phyloP scores from a whole-genome alignment of 2,888 invertebrate genomes.

The Horisme vitalbata region DNA sequence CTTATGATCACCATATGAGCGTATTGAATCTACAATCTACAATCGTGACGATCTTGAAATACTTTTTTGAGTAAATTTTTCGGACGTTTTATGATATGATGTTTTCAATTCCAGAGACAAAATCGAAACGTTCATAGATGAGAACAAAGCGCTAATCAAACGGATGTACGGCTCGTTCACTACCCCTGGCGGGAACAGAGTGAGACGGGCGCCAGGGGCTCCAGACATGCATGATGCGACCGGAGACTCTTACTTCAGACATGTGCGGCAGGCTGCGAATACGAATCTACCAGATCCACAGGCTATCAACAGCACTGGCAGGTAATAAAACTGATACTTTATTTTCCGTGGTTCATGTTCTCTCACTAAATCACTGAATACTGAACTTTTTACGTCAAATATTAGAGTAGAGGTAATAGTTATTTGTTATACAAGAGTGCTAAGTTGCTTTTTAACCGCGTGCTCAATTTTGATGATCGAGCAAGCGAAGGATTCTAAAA shows the following conservation, averaged over 20 bases:
- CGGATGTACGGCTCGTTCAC: conserved; percentile 96
- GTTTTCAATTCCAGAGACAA: conserved; percentile 86
- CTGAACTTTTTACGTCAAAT: too few species aligned
- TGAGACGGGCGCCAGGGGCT: conserved; percentile 73
- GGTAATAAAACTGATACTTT: conserved; percentile 44
- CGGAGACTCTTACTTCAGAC: conserved; percentile 74
- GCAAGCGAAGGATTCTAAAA: too few species aligned
- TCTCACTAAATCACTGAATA: too few species aligned
- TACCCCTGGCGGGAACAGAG: conserved; percentile 71
- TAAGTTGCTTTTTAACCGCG: too few species aligned
- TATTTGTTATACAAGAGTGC: too few species aligned
- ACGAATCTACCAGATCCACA: conserved; percentile 69
- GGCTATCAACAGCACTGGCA: conserved; percentile 70
- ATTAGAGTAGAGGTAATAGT: too few species aligned
- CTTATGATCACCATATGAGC: too few species aligned
- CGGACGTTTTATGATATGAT: not conserved
- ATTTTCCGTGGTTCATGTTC: too few species aligned
- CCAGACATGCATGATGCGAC: conserved; percentile 78
- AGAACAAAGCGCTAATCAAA: conserved; percentile 96
- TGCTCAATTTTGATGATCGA: too few species aligned
- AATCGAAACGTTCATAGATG: conserved; percentile 96
- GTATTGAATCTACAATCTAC: too few species aligned
- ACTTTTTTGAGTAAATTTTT: too few species aligned
- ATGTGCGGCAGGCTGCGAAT: conserved; percentile 65
- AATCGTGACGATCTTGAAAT: too few species aligned